Percentiles rank a stretch among this genome's conserved stretches.
These are phyloP conservation scores for Aurelia coerulea DNA, from an alignment of 30 jellyfish, hydroid and myxozoan genomes.

Conservation along the genomic window DNA sequence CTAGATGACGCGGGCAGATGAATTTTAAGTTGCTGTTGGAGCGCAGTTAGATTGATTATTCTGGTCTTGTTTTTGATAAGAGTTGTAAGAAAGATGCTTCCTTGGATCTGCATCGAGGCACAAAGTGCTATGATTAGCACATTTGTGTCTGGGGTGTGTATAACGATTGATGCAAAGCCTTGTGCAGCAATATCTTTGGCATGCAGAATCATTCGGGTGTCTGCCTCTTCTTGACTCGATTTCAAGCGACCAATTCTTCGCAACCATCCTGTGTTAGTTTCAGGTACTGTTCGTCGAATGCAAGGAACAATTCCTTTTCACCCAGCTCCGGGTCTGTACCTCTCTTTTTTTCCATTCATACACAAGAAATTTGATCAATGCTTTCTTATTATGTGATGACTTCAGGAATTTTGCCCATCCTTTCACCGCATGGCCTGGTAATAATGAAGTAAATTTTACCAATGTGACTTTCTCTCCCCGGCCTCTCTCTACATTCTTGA, in stretches of 20 bases:
- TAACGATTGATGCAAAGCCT: too few species aligned
- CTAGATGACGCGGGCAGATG: too few species aligned
- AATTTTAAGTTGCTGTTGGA: too few species aligned
- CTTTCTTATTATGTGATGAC: slow-evolving; percentile 13
- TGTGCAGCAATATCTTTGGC: neutral
- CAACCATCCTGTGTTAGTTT: too few species aligned
- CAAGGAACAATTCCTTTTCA: too few species aligned
- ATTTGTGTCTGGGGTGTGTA: slow-evolving; percentile 39
- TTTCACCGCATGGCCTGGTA: too few species aligned
- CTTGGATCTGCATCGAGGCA: slow-evolving; percentile 30
- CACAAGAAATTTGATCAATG: slow-evolving; percentile 29
- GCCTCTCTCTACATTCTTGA: slow-evolving; percentile 65
- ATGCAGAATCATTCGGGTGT: slow-evolving; percentile 54
- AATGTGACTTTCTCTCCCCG: slow-evolving; percentile 20
- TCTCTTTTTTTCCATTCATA: slow-evolving; percentile 23
- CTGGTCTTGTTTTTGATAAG: slow-evolving; percentile 37
- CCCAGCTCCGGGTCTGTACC: too few species aligned
- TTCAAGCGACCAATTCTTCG: too few species aligned
- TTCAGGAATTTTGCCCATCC: slow-evolving; percentile 9
- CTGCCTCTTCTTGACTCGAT: slow-evolving; percentile 6
- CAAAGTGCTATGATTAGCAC: slow-evolving; percentile 25
- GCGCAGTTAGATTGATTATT: too few species aligned
- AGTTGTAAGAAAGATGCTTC: slow-evolving; percentile 33
- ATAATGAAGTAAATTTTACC: slow-evolving; percentile 24
- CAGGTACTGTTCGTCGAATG: too few species aligned